phyloP scores from a whole-genome alignment of 2,888 invertebrate species.

The Amblyjoppa proteus region DNA sequence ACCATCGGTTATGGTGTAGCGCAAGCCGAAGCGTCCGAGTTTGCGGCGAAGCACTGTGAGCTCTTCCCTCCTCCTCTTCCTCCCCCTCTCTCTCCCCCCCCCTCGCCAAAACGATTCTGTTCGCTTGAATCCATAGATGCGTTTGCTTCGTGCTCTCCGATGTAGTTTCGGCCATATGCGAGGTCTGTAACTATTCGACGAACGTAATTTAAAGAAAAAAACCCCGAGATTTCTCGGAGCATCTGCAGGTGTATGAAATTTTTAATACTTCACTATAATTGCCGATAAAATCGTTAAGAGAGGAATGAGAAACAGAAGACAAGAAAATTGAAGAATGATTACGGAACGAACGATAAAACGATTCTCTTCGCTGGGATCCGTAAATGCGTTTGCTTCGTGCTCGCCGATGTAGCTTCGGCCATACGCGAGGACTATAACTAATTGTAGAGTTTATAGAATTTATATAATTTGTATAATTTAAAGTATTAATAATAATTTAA shows the following conservation, averaged over 20 bases:
- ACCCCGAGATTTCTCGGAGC: too few species aligned
- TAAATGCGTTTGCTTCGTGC: neutral
- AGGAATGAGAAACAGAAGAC: too few species aligned
- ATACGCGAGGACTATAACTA: neutral
- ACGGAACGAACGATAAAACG: neutral
- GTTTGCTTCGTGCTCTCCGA: slow-evolving; percentile 4
- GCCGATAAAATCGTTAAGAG: too few species aligned
- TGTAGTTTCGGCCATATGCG: neutral
- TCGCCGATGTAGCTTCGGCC: neutral
- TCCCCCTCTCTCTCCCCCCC: neutral
- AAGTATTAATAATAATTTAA: too few species aligned
- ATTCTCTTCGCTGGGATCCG: slow-evolving; percentile 25
- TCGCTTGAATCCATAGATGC: slow-evolving; percentile 18
- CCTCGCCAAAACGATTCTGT: slow-evolving; percentile 33
- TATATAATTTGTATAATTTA: too few species aligned
- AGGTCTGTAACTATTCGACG: neutral
- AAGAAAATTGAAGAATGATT: too few species aligned
- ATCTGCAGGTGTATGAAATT: too few species aligned
- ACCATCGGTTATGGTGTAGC: slow-evolving; percentile 63
- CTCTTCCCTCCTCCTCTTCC: neutral
- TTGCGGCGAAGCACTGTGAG: slow-evolving; percentile 15
- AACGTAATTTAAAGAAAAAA: too few species aligned
- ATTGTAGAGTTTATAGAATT: too few species aligned
- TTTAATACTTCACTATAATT: too few species aligned
- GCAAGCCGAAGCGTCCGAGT: slow-evolving; percentile 38